Conservation (phyloP, 2,888 invertebrate species). For the Phengaris alcon region DNA sequence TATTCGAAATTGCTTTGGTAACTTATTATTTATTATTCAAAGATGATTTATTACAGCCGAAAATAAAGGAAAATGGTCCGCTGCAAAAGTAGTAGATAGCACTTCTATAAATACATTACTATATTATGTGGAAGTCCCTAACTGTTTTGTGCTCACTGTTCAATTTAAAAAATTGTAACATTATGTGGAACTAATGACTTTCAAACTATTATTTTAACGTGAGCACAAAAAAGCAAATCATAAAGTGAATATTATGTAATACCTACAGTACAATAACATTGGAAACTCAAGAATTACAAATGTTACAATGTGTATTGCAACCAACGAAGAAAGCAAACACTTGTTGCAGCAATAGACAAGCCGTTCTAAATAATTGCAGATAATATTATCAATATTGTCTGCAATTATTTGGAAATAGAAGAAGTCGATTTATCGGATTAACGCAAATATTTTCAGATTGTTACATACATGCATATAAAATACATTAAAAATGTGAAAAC, state of each 20-base stretch:
- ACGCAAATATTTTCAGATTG: too few relatives aligned
- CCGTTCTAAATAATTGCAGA: too few relatives aligned
- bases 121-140: background rate
- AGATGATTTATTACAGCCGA: background rate
- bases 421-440: too few relatives aligned
- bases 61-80: background rate
- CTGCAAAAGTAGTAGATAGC: background rate
- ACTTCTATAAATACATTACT: background rate
- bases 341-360: too few relatives aligned
- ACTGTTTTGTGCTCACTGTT: background rate
- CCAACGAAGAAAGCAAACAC: too few relatives aligned
- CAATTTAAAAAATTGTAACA: background rate
- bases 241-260: background rate
- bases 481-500: too few relatives aligned
- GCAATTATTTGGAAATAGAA: too few relatives aligned
- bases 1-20: slow-evolving; percentile 74
- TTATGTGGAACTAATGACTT: background rate
- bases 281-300: too few relatives aligned
- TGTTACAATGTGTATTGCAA: too few relatives aligned
- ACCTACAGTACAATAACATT: background rate
- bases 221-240: background rate
- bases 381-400: too few relatives aligned
- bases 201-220: background rate
- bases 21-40: slow-evolving; percentile 52
- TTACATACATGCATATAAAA: too few relatives aligned